Percentiles rank a stretch among this genome's conserved stretches.
Conservation (phyloP, 2,113 vertebrate genomes). For the Lutjanus erythropterus region DNA sequence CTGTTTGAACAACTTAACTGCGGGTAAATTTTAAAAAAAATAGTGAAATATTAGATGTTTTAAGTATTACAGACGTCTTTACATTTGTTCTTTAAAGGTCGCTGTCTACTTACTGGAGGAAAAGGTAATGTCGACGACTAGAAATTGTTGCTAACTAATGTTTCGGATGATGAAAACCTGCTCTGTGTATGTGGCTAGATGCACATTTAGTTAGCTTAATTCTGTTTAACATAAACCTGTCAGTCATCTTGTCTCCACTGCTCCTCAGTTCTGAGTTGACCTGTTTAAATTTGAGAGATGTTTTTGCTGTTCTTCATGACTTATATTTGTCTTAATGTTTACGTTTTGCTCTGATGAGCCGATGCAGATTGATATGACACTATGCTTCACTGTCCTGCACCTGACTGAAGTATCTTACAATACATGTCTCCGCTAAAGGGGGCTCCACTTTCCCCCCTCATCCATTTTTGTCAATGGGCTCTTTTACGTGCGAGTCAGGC, state of each 20-base stretch:
- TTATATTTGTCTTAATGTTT: neutral
- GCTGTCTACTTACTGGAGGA: neutral
- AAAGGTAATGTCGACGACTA: neutral
- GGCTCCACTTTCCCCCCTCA: neutral
- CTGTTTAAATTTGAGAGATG: neutral
- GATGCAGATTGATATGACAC: neutral
- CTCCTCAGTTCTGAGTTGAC: neutral
- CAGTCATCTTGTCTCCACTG: neutral
- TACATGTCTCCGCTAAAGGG: neutral
- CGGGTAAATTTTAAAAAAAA: constrained; percentile 32
- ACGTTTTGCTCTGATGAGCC: neutral
- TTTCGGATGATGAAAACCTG: neutral
- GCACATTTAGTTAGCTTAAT: no score
- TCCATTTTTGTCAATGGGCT: constrained; percentile 4
- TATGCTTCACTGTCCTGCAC: neutral
- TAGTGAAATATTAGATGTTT: neutral
- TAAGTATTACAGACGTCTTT: neutral
- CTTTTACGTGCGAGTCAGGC: neutral
- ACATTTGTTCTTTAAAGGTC: neutral
- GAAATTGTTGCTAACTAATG: neutral
- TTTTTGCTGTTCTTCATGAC: neutral
- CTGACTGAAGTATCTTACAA: neutral
- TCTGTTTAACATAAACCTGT: neutral
- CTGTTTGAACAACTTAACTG: neutral
- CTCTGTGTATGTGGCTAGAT: neutral